Conservation (phyloP, 2,888 invertebrate genomes). For the Abrostola triplasia region DNA sequence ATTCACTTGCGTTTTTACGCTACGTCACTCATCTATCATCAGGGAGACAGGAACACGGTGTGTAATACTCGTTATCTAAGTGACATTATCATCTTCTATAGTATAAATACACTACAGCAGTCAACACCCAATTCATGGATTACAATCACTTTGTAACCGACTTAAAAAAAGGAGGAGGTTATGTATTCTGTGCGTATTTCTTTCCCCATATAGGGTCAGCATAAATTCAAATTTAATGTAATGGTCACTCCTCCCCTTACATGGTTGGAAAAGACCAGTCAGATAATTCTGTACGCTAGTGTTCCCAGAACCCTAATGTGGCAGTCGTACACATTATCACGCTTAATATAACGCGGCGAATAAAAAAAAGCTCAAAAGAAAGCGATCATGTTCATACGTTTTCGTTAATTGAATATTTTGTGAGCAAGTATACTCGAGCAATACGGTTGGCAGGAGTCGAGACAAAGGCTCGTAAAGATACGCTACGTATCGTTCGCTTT, state of each 20-base stretch:
- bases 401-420: conserved; percentile 45
- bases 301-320: background rate
- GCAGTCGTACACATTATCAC: conserved; percentile 10
- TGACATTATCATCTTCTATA: background rate
- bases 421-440: conserved; percentile 57
- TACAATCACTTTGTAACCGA: no score
- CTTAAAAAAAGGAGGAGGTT: no score
- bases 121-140: no score
- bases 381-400: conserved; percentile 7
- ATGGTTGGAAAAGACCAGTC: background rate
- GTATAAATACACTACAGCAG: background rate
- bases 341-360: background rate
- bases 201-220: no score
- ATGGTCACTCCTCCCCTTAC: no score
- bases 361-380: conserved; percentile 4
- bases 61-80: background rate
- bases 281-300: background rate
- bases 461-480: conserved; percentile 86
- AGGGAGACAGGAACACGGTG: background rate
- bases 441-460: conserved; percentile 75
- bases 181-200: no score
- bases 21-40: no score
- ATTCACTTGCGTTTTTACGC: no score
- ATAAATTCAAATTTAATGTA: no score
- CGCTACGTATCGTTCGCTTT: conserved; percentile 66